phyloP scores from a whole-genome alignment of 1,140 invertebrate genomes.

The Euwallacea similis region DNA sequence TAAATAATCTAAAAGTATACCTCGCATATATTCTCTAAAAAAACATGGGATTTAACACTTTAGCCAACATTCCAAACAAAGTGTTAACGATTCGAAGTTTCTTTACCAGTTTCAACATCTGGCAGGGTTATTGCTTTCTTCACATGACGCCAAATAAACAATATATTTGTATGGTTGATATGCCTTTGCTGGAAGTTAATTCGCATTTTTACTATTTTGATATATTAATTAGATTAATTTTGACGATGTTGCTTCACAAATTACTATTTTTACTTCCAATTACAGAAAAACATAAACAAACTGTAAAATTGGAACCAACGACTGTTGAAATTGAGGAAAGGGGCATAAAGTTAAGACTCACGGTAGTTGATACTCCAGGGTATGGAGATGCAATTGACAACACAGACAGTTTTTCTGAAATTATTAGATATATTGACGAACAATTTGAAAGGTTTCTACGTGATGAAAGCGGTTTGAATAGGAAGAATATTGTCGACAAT shows the following conservation, averaged over 20 bases:
- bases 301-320: constrained; percentile 85
- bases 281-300: constrained; percentile 84
- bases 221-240: no score
- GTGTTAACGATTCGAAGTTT: not conserved
- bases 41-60: no score
- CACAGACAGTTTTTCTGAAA: constrained; percentile 87
- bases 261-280: no score
- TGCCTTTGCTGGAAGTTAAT: no score
- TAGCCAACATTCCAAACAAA: no score
- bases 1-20: no score
- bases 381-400: constrained; percentile 99
- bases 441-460: constrained; percentile 90
- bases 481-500: constrained; percentile 90
- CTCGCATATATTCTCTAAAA: no score
- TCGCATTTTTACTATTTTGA: no score
- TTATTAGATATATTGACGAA: constrained; percentile 92
- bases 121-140: constrained; percentile 15
- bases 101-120: constrained; percentile 15
- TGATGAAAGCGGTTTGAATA: constrained; percentile 89
- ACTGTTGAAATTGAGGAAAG: constrained; percentile 94
- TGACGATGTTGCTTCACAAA: no score
- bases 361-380: constrained; percentile 96
- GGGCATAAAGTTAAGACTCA: constrained; percentile 85
- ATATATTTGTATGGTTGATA: no score
- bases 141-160: no score